These are phyloP conservation scores for Psephotus haematonotus DNA, from an alignment of 2,113 vertebrate species.

Conservation along the genomic window DNA sequence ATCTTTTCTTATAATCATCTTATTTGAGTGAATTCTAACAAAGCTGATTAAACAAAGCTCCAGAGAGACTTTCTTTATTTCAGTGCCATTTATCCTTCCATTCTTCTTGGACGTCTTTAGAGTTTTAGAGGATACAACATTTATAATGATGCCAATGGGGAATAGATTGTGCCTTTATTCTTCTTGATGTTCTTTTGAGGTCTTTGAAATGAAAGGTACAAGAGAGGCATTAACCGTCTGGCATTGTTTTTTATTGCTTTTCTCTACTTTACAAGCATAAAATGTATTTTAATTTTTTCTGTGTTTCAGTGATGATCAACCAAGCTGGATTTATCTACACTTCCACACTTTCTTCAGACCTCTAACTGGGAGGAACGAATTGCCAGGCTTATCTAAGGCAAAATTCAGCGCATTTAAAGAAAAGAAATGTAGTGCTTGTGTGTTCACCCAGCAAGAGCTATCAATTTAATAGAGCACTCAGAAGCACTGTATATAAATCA, in stretches of 20 bases:
- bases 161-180: conserved; percentile 74
- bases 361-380: conserved; percentile 56
- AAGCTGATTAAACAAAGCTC: conserved; percentile 72
- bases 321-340: conserved; percentile 51
- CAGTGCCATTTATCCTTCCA: conserved; percentile 67
- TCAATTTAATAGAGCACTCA: conserved; percentile 6
- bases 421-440: background rate
- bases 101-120: conserved; percentile 64
- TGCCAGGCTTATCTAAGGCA: conserved; percentile 21
- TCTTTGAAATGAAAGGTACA: conserved; percentile 77
- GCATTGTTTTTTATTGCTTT: conserved; percentile 77
- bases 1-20: conserved; percentile 77
- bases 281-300: conserved; percentile 75
- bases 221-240: conserved; percentile 76
- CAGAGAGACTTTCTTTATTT: conserved; percentile 69
- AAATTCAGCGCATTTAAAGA: conserved; percentile 32
- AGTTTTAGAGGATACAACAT: conserved; percentile 72
- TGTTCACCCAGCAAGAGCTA: background rate
- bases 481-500: conserved; percentile 47
- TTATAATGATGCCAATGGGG: conserved; percentile 77
- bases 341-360: conserved; percentile 59
- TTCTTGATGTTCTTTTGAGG: conserved; percentile 74
- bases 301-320: conserved; percentile 71
- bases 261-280: conserved; percentile 68
- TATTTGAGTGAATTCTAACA: conserved; percentile 75